Evolutionary conservation across 2,888 invertebrate genomes (phyloP), one percentile per base, ranked within the genome.

Genomic region (Cheilosia variabilis): DNA sequence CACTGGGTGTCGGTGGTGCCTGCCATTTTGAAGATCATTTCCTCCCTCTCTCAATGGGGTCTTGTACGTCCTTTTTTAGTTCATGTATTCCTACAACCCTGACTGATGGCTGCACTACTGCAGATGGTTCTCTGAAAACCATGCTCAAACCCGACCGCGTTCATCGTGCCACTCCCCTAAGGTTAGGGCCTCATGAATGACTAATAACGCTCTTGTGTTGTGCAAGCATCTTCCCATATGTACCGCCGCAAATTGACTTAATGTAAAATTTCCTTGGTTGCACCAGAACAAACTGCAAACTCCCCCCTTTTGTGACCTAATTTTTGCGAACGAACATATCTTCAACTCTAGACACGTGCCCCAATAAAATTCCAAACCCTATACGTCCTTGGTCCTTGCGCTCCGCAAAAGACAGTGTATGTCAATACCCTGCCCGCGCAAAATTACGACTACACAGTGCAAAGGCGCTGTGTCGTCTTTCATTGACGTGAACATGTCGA

Each of bases 401-500:
- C 43, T 53, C 37, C 69, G 17, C 45, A 53, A 73, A 73, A 45
- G 73, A 37, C 27, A 34, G 4, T 34, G 13, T 9, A 24, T 47
- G 37, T 5, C 19, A 41, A 24, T 24, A 53, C 47, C 19, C 31
- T 27, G 9, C 31, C 13, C 17, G 17, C 24, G 10, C 17, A 58
- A 65, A 50, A 58, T 60, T 27, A 75, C 66, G 41, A 7, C 31
- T 63, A 65, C 63, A 76, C 34, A 60, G 19, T 60, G 52, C 79
- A 58, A 1, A 6, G 27, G 60, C 45, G 53, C 45, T 72, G 43
- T 69, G 43, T 69, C 52, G 34, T 65, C 58, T 50, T 66, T 55
- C 68, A 72, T 68, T 83, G 68, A 78, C 72, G 73, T 62, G 62
- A 73, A 58, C 78, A 77, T 55, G 50, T 31, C 45, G 53, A 77